Evolutionary conservation across 2,113 vertebrate species (phyloP), one percentile per base, ranked within the genome.

Genomic region (Cromileptes altivelis): DNA sequence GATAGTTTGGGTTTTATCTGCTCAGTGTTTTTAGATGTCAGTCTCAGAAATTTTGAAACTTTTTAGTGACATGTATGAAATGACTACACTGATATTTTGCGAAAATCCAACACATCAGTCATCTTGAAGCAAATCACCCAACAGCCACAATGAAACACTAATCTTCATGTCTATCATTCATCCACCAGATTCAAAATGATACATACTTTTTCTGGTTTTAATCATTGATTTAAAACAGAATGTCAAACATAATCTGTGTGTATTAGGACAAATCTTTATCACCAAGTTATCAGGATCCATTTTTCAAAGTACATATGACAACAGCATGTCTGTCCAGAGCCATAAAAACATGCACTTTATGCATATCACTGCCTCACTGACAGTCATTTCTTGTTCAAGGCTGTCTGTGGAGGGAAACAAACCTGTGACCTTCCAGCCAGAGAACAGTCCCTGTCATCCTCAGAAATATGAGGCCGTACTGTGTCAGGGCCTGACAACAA

Each of bases 381-480:
- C 53, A 18, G 52, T 75, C 56, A 76, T 57, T 89, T 81, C 49
- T 25, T 45, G 57, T 61, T 63, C 60, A 82, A 78, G 72, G 88
- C 47, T 72, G 73, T 12, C 53, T 61, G 45, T 30, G 27, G 47
- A 76, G 60, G 62, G 37, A 84, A 67, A 73, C 12, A 68, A 73
- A 81, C 42, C 80, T 47, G 57, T 9, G 27, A 69, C 82, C 73
- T 87, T 87, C 42, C 56, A 69, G 71, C 58, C 15, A 19, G 49
- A 57, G 74, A 78, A n/a, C 19, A 10, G 11, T 37, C 30, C 50
- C 27, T 77, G 81, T 75, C 85, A 81, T 63, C 58, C 13, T 63
- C 56, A 82, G 79, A 86, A 87, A 82, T 87, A 88, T 81, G 81
- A 85, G 64, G 81, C 75, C 55, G 64, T 13, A 18, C 67, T 45